A percentile compares a stretch with the other conserved stretches of the same genome.
Conservation (phyloP, 53 echinoderm and acorn worm genomes). For the Astropecten irregularis region DNA sequence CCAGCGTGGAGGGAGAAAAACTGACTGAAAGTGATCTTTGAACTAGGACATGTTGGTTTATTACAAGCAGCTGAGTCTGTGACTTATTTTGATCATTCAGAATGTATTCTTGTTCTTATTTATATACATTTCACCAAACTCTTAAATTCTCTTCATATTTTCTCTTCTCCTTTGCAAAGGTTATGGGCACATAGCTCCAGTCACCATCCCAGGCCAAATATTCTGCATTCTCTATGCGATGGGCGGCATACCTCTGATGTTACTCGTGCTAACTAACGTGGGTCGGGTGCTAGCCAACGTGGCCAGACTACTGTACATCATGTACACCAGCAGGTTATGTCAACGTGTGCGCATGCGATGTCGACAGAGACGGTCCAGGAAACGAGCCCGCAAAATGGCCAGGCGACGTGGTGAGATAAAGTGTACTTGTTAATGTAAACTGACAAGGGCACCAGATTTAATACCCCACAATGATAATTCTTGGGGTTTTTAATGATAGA, state of each 20-base stretch:
- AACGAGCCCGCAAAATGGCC: conserved; percentile 41
- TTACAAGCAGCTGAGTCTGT: too few relatives aligned
- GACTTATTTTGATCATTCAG: too few relatives aligned
- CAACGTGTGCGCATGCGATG: conserved; percentile 70
- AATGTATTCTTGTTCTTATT: too few relatives aligned
- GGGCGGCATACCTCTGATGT: conserved; percentile 93
- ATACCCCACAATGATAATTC: too few relatives aligned
- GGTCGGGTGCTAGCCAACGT: conserved; percentile 95
- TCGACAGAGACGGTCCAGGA: conserved; percentile 59
- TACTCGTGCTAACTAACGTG: conserved; percentile 96
- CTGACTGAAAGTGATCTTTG: too few relatives aligned
- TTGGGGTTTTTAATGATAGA: not conserved
- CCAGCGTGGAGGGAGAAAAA: too few relatives aligned
- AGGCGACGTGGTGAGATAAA: conserved; percentile 12
- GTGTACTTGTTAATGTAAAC: not conserved
- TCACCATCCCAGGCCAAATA: conserved; percentile 77
- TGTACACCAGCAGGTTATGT: conserved; percentile 91
- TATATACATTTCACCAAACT: too few relatives aligned
- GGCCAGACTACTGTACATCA: conserved; percentile 88
- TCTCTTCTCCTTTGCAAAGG: conserved; percentile 61
- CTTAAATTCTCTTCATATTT: not conserved
- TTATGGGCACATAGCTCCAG: conserved; percentile 95
- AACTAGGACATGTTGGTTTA: too few relatives aligned
- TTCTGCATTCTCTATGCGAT: conserved; percentile 94
- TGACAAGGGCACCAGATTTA: too few relatives aligned